These are phyloP conservation scores for Eristalinus aeneus DNA, from an alignment of 2,888 invertebrate genomes.

Conservation along the genomic window DNA sequence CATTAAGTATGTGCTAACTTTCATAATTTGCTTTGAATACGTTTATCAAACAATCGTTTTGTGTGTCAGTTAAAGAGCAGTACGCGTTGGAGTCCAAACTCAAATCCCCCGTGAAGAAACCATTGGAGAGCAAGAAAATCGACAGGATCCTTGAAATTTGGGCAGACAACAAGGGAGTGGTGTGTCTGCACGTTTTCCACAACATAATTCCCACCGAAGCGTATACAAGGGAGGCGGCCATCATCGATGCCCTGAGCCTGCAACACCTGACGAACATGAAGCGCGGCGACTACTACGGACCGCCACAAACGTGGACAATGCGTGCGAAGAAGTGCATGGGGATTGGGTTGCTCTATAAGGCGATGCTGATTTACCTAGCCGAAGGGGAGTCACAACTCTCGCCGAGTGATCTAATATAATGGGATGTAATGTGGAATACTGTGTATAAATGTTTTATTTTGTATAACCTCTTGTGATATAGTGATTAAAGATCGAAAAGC, in stretches of 20 bases:
- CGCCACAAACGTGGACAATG: conserved; percentile 87
- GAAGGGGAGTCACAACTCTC: conserved; percentile 95
- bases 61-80: conserved; percentile 64
- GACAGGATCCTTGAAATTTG: conserved; percentile 93
- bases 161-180: conserved; percentile 90
- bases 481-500: conserved; percentile 23
- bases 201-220: conserved; percentile 96
- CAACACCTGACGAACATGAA: conserved; percentile 89
- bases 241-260: conserved; percentile 93
- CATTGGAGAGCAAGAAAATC: conserved; percentile 83
- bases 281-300: conserved; percentile 91
- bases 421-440: neutral
- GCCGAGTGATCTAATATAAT: conserved; percentile 85
- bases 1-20: conserved; percentile 58
- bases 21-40: neutral
- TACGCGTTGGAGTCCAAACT: conserved; percentile 72
- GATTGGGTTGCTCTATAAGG: conserved; percentile 89
- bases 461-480: conserved; percentile 48
- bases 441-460: conserved; percentile 26
- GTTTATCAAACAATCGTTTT: too few relatives aligned
- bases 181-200: conserved; percentile 94
- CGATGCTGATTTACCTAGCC: conserved; percentile 90
- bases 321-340: conserved; percentile 88
- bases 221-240: conserved; percentile 95
- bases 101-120: conserved; percentile 73